Conservation (phyloP, 2,797 vertebrate species). For the Poecilia wingei region DNA sequence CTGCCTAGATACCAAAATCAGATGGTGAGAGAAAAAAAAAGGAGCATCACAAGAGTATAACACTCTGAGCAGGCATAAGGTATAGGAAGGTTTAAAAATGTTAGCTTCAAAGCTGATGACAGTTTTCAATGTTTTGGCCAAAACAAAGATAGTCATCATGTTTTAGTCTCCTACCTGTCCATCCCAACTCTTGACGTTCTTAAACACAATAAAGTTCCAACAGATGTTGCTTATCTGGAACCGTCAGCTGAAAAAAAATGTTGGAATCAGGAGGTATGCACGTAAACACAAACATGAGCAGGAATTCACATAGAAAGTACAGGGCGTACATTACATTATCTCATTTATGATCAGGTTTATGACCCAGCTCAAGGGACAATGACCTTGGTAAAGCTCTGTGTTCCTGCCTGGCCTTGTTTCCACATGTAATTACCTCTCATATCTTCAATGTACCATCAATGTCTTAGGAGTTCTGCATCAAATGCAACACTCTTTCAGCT, state of each 20-base stretch:
- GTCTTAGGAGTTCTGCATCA: slow-evolving; percentile 42
- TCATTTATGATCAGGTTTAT: slow-evolving; percentile 4
- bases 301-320: slow-evolving; percentile 15
- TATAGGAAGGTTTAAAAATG: background rate
- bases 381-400: background rate
- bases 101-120: background rate
- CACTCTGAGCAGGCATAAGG: background rate
- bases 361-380: slow-evolving; percentile 5
- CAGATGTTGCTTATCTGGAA: background rate
- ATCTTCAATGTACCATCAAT: slow-evolving; percentile 29
- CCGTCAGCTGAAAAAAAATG: background rate
- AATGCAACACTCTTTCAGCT: slow-evolving; percentile 57
- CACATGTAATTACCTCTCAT: slow-evolving; percentile 8
- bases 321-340: slow-evolving; percentile 9
- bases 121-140: slow-evolving; percentile 1
- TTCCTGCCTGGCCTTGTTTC: background rate
- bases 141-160: background rate
- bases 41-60: slow-evolving; percentile 25
- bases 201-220: background rate
- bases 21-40: slow-evolving; percentile 36
- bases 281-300: slow-evolving; percentile 2
- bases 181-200: slow-evolving; percentile 8
- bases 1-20: slow-evolving; percentile 57
- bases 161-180: background rate
- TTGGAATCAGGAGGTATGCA: background rate